Evolutionary conservation across 2,888 invertebrate species (phyloP), one percentile per base, ranked within the genome.

Genomic region (Andrena haemorrhoa): DNA sequence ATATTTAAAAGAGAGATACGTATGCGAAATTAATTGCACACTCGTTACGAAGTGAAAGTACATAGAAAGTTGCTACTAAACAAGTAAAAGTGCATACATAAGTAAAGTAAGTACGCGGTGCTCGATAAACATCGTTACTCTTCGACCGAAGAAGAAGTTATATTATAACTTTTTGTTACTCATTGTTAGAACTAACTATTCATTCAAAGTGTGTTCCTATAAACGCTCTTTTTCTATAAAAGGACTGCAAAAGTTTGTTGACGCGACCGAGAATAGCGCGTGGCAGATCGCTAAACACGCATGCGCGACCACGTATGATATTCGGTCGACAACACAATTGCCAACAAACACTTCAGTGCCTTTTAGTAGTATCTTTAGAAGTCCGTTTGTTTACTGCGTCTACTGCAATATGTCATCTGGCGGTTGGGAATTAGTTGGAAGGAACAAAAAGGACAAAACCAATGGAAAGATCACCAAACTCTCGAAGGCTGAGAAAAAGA

Each of bases 361-460:
- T 88, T 87, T 77, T 64, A 41, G 79, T 77, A 80, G 75, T 73
- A 76, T 78, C 81, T 74, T 81, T 81, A 65, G 65, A 29, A 72
- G 66, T 51, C 8, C 56, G 66, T 69, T 84, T 82, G 75, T 82
- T 84, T 76, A 72, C 56, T 75, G 58, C 60, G 51, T 80, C 72
- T 81, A 35, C 65, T 68, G 26, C 60, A 70, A 29, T 56, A 94
- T 94, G 94, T 93, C 93, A 56, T 88, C 93, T 53, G 93, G 93
- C 69, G 93, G 91, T 56, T 94, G 94, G 94, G 94, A 94, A 92
- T 90, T 94, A 60, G 94, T 94, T 65, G 92, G 93, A 65, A 97
- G 96, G 92, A 95, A 95, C 87, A 97, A 96, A 92, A 96, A 95
- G 83, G 95, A 95, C 56, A 96, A 94, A 83, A 92, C 86, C 75